Evolutionary conservation across 2,113 vertebrate genomes (phyloP), one percentile per base, ranked within the genome.

Genomic region (Hippocampus comes): DNA sequence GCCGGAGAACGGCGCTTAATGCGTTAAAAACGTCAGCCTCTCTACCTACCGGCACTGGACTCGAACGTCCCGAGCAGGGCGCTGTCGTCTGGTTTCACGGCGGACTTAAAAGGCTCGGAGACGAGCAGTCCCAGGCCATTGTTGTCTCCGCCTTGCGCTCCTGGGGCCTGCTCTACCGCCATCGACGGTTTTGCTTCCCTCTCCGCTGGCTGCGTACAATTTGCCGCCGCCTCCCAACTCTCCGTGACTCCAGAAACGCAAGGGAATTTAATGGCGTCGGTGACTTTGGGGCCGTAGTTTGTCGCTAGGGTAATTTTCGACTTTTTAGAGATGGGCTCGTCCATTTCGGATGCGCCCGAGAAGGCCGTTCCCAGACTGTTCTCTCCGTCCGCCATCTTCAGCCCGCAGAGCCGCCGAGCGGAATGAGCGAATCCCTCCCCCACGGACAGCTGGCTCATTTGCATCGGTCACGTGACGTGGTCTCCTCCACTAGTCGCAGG

Each of bases 371-470:
- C 85, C 68, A 83, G 74, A 78, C 83, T 87, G 71, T 65, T 85
- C 82, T 92, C 88, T 72, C 73, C 86, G 85, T 93, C 91, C 92
- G 92, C 93, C 93, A 94, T 94, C 89, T 93, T 93, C 89, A 82
- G 82, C 86, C 85, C 83, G 80, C 80, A 84, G 74, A 86, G 84
- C 86, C 79, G 82, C 84, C 30, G 79, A 79, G 85, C 82, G 71
- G 73, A 71, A 17, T 18, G 59, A 61, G 59, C 59, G 17, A 2
- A 61, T 9, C 25, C 78, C 85, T 88, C 86, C 88, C 82, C 81
- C 78, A 42, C 76, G 53, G 84, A 91, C 91, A 92, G 91, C 91
- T 92, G 89, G 83, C 78, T 88, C 75, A 90, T 93, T 93, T 92
- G 91, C 92, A 91, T 88, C 67, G 20, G 15, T 18, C 93, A 94